A percentile compares a stretch with the other conserved stretches of the same genome.
These are phyloP conservation scores for Diadegma fenestrale DNA, from an alignment of 2,888 invertebrate species.

Conservation along the genomic window DNA sequence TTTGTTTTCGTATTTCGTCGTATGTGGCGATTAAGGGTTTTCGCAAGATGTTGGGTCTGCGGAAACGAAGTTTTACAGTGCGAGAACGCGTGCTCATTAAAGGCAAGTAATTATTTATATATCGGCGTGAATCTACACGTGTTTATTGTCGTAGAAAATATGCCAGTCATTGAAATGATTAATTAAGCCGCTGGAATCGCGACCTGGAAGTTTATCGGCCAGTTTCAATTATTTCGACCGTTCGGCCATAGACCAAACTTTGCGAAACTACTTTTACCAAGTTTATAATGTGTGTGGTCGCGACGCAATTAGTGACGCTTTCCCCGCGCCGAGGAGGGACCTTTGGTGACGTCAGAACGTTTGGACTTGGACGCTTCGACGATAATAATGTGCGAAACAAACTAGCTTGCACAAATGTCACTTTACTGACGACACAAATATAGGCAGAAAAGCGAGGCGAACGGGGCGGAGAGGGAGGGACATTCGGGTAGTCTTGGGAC, in stretches of 20 bases:
- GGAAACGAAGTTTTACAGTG: too few species aligned
- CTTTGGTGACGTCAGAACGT: conserved; percentile 18
- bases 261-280: conserved; percentile 48
- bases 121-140: background rate
- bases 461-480: background rate
- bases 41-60: too few species aligned
- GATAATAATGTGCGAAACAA: conserved; percentile 30
- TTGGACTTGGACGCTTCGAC: conserved; percentile 11
- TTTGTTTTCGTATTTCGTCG: too few species aligned
- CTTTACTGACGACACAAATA: conserved; percentile 46
- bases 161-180: background rate
- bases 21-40: too few species aligned
- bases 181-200: background rate
- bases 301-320: conserved; percentile 51
- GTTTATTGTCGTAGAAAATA: background rate
- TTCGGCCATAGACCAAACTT: conserved; percentile 24
- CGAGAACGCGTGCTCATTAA: too few species aligned
- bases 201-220: background rate
- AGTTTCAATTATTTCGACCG: conserved; percentile 24
- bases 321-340: conserved; percentile 48
- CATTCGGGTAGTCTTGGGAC: conserved; percentile 62
- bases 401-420: conserved; percentile 59
- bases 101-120: too few species aligned
- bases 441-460: background rate
- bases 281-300: conserved; percentile 31